Percentiles rank a stretch among this genome's conserved stretches.
Conservation (phyloP, 2,888 invertebrate genomes). For the Stenoptilia bipunctidactyla region DNA sequence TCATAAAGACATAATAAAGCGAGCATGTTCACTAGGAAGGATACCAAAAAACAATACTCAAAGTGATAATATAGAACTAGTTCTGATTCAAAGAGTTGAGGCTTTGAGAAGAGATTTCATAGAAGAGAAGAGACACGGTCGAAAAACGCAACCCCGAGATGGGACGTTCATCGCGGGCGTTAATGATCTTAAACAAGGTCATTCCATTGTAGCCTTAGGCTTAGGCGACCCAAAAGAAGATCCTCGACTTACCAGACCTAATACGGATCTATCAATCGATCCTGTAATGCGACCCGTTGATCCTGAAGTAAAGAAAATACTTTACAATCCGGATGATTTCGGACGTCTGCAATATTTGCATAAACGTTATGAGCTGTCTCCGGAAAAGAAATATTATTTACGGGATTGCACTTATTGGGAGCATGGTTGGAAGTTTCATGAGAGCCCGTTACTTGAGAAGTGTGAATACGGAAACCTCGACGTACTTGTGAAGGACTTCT, state of each 20-base stretch:
- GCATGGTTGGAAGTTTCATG: slow-evolving; percentile 35
- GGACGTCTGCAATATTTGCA: slow-evolving; percentile 27
- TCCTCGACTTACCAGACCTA: slow-evolving; percentile 25
- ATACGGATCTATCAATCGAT: slow-evolving; percentile 24
- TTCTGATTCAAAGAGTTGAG: slow-evolving; percentile 29
- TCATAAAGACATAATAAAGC: slow-evolving; percentile 24
- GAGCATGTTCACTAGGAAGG: slow-evolving; percentile 30
- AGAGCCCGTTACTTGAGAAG: slow-evolving; percentile 22
- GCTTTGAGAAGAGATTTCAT: slow-evolving; percentile 30
- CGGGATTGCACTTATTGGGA: slow-evolving; percentile 27
- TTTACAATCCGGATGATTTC: slow-evolving; percentile 28
- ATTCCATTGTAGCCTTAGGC: slow-evolving; percentile 30
- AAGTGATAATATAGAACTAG: slow-evolving; percentile 27
- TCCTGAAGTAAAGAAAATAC: slow-evolving; percentile 20
- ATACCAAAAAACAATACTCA: slow-evolving; percentile 33
- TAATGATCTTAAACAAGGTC: slow-evolving; percentile 23
- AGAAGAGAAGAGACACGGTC: slow-evolving; percentile 23
- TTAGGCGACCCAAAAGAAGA: slow-evolving; percentile 31
- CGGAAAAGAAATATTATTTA: slow-evolving; percentile 36
- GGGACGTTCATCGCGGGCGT: slow-evolving; percentile 28
- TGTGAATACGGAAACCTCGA: slow-evolving; percentile 26
- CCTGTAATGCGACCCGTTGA: slow-evolving; percentile 38
- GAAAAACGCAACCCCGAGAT: too few relatives aligned
- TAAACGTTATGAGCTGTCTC: slow-evolving; percentile 22
- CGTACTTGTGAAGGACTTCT: slow-evolving; percentile 26